Evolutionary conservation across 2,888 invertebrate genomes (phyloP).

Genomic region (Philopedon plagiatum): DNA sequence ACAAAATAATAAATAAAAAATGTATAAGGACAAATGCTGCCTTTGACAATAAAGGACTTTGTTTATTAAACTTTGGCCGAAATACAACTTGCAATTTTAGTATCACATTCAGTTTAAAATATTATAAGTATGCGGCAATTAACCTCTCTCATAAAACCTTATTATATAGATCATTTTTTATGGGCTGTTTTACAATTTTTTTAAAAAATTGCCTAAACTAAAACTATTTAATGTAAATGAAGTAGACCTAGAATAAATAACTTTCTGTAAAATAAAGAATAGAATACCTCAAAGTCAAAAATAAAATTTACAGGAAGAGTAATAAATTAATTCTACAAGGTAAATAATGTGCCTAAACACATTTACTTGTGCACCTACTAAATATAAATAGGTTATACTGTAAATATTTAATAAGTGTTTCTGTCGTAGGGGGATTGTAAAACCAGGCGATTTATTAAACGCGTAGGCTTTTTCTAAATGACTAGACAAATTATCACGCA

Average conservation of each 20-base stretch:
- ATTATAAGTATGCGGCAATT: constrained; percentile 1
- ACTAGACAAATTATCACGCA: too few species aligned
- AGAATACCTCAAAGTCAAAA: neutral
- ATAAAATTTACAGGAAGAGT: neutral
- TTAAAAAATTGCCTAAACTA: too few species aligned
- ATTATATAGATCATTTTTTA: neutral
- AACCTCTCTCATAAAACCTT: neutral
- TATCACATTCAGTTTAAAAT: neutral
- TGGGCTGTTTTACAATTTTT: neutral
- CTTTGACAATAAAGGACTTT: neutral
- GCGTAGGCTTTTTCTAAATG: too few species aligned
- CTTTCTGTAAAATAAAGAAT: neutral
- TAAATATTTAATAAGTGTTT: constrained; percentile 1
- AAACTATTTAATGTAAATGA: neutral
- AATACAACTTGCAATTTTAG: too few species aligned
- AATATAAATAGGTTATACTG: neutral
- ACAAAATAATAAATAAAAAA: neutral
- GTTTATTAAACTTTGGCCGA: neutral
- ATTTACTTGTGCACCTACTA: neutral
- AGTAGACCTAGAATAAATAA: neutral
- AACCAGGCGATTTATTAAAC: too few species aligned
- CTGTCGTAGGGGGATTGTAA: too few species aligned
- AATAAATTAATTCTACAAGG: neutral
- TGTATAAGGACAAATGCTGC: neutral
- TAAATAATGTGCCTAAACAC: neutral